A percentile compares a stretch with the other conserved stretches of the same genome.
Conservation (phyloP, 2,113 vertebrate species). For the Stigmatopora argus region DNA sequence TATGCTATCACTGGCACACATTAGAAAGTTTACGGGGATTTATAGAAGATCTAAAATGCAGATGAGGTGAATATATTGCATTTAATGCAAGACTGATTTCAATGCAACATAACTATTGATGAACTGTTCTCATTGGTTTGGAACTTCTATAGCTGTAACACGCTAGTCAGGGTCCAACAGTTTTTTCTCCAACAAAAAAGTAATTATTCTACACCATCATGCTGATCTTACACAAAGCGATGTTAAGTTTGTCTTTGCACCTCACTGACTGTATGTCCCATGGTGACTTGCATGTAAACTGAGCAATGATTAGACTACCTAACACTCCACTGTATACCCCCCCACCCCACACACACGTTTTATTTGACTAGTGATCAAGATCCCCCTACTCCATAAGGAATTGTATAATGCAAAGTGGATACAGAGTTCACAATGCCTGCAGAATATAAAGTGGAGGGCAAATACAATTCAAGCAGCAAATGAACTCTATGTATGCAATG, state of each 20-base stretch:
- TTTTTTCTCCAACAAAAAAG: constrained; percentile 7
- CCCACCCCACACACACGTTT: constrained; percentile 17
- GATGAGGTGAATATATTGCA: constrained; percentile 1
- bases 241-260: constrained; percentile 11
- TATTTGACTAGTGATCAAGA: constrained; percentile 35
- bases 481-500: constrained; percentile 8
- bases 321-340: constrained; percentile 1
- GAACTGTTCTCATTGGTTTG: not conserved
- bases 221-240: constrained; percentile 7
- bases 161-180: constrained; percentile 4
- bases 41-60: constrained; percentile 18
- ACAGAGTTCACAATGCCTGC: constrained; percentile 3
- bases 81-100: constrained; percentile 7
- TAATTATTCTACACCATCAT: constrained; percentile 14
- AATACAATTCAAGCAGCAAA: constrained; percentile 8
- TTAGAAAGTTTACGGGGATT: constrained; percentile 15
- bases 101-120: constrained; percentile 1
- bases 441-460: constrained; percentile 32
- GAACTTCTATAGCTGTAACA: constrained; percentile 16
- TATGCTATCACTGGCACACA: constrained; percentile 3
- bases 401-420: constrained; percentile 7
- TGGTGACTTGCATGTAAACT: constrained; percentile 9
- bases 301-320: constrained; percentile 22
- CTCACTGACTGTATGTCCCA: not conserved
- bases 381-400: not conserved